A percentile compares a stretch with the other conserved stretches of the same genome.
Conservation (phyloP, 2,888 invertebrate genomes). For the Ellobium chinense region DNA sequence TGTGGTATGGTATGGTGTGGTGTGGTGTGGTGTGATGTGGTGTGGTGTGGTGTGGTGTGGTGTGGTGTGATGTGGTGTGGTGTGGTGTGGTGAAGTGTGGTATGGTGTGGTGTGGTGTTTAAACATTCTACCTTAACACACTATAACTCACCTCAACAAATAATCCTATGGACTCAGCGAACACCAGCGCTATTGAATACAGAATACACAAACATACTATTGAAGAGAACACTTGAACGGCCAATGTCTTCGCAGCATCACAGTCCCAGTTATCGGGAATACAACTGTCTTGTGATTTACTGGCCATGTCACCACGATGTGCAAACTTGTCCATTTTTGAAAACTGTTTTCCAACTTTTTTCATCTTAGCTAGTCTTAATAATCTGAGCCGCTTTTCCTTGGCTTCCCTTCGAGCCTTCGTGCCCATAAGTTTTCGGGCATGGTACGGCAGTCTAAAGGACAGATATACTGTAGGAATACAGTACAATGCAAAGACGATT, state of each 20-base stretch:
- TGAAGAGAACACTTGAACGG: constrained; percentile 58
- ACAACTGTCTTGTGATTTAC: constrained; percentile 53
- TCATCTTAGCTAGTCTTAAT: constrained; percentile 49
- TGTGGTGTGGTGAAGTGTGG: no score
- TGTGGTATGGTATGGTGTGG: no score
- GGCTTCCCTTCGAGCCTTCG: constrained; percentile 49
- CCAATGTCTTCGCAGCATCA: constrained; percentile 39
- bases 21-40: no score
- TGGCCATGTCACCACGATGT: constrained; percentile 51
- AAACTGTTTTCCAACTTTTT: constrained; percentile 57
- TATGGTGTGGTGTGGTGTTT: no score
- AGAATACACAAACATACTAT: constrained; percentile 66
- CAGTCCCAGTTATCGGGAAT: constrained; percentile 51
- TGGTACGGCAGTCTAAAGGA: constrained; percentile 72
- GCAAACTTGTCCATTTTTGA: constrained; percentile 60
- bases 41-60: no score
- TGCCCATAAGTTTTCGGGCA: constrained; percentile 62
- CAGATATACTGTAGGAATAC: constrained; percentile 73
- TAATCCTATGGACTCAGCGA: constrained; percentile 72
- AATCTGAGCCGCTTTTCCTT: constrained; percentile 51
- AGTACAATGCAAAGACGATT: constrained; percentile 67
- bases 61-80: no score
- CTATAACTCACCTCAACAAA: constrained; percentile 67
- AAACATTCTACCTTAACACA: no score
- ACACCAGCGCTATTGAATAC: constrained; percentile 67